Evolutionary conservation across 2,113 vertebrate species (phyloP), one percentile per base, ranked within the genome.

Genomic region (Eleginops maclovinus): DNA sequence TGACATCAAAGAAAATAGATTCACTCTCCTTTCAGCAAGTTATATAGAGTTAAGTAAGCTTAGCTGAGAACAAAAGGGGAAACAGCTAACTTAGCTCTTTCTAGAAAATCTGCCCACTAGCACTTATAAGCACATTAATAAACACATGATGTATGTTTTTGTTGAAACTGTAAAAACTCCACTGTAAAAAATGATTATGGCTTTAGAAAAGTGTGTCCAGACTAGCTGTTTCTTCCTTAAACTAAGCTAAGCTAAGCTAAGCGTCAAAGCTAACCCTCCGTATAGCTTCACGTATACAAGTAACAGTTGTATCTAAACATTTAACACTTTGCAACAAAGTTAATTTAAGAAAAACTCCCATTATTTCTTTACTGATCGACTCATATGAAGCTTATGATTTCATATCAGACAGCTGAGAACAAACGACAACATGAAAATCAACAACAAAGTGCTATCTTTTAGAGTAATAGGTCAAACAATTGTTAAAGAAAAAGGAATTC

Each of bases 221-320:
- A 43, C 61, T 63, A 46, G 61, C 15, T 15, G 59, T 62, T 61
- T 62, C 59, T 14, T n/a, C n/a, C 7, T 12, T n/a, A n/a, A n/a
- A n/a, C n/a, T n/a, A n/a, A 16, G 15, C 15, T 44, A 63, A 46
- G 21, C 21, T 61, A 44, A 62, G 59, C 59, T 46, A 43, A 36
- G 4, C 11, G 4, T 13, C 31, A 36, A 36, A 36, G 31, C 31
- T 36, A 36, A 36, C 31, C 31, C 55, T 28, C 24, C 16, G 51
- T 24, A n/a, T n/a, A 53, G 51, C 21, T 40, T 59, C 28, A 43
- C 31, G 31, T 43, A 21, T 21, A 14, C 8, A 15, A 2, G 6
- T 3, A 11, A 40, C 28, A 41, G 19, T 36, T 4, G 40, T 5
- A 43, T 16, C 41, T 63, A 2, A 8, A 24, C 15, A 16, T 62